phyloP scores from a whole-genome alignment of 35 echinoderm and acorn worm species.

The Amphiura filiformis region DNA sequence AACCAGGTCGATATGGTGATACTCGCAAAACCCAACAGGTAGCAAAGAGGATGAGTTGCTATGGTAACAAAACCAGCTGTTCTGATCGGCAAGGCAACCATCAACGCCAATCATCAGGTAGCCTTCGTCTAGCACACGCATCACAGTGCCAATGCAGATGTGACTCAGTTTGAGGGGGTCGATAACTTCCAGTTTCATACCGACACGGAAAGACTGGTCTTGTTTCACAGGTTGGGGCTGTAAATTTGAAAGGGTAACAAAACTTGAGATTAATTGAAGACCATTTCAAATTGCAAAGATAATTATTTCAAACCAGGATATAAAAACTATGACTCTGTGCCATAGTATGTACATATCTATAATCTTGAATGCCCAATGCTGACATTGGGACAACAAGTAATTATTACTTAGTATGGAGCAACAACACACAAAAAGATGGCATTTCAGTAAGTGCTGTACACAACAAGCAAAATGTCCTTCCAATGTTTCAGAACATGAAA shows the following conservation, averaged over 20 bases:
- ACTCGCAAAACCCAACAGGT: slow-evolving; percentile 91
- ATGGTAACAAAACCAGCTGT: slow-evolving; percentile 96
- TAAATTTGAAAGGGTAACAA: neutral
- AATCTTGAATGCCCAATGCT: too few species aligned
- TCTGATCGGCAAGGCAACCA: slow-evolving; percentile 69
- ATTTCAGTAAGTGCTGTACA: too few species aligned
- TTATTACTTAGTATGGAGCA: too few species aligned
- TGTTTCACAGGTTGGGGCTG: slow-evolving; percentile 56
- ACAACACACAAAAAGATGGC: too few species aligned
- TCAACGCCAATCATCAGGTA: slow-evolving; percentile 95
- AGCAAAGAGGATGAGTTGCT: slow-evolving; percentile 72
- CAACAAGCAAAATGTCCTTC: too few species aligned
- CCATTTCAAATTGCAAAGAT: too few species aligned
- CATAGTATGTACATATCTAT: too few species aligned
- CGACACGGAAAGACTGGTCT: slow-evolving; percentile 61
- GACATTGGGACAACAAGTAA: too few species aligned
- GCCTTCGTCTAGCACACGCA: slow-evolving; percentile 76
- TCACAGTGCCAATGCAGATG: slow-evolving; percentile 90
- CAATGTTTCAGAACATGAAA: too few species aligned
- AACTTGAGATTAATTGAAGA: too few species aligned
- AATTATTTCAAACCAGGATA: too few species aligned
- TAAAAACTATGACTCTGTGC: too few species aligned
- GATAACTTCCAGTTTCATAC: slow-evolving; percentile 96
- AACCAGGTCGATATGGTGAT: slow-evolving; percentile 84
- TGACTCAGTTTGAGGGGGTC: slow-evolving; percentile 88